A percentile compares a stretch with the other conserved stretches of the same genome.
phyloP scores from a whole-genome alignment of 1,140 invertebrate genomes.

The silkworm (Bombyx mori) region DNA sequence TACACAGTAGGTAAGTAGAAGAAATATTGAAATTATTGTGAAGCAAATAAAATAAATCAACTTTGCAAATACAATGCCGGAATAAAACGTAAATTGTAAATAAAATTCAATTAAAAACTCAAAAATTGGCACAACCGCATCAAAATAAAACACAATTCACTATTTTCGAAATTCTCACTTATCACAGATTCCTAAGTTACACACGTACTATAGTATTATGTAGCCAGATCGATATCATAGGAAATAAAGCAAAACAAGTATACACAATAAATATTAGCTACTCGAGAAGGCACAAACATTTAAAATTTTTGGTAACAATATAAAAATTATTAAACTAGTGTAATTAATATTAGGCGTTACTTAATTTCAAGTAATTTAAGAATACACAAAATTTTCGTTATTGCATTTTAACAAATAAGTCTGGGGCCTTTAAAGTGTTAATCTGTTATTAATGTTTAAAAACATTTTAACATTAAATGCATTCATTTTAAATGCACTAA shows the following conservation, averaged over 20 bases:
- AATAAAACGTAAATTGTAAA: conserved; percentile 45
- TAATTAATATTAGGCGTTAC: background rate
- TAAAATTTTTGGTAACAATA: conserved; percentile 20
- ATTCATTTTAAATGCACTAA: too few relatives aligned
- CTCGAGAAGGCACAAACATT: conserved; percentile 29
- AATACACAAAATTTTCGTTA: too few relatives aligned
- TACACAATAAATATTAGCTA: conserved; percentile 23
- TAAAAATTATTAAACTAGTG: conserved; percentile 27
- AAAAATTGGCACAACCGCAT: conserved; percentile 50
- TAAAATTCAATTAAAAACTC: conserved; percentile 47
- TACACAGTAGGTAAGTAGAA: conserved; percentile 33
- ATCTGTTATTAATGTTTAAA: too few relatives aligned
- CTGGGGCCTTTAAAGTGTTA: too few relatives aligned
- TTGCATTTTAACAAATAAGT: too few relatives aligned
- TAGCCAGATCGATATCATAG: conserved; percentile 15
- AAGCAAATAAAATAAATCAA: conserved; percentile 38
- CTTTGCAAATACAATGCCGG: conserved; percentile 35
- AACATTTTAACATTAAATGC: too few relatives aligned
- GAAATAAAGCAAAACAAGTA: conserved; percentile 17
- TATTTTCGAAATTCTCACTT: conserved; percentile 13
- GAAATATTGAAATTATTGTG: conserved; percentile 32
- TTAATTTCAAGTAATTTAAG: too few relatives aligned
- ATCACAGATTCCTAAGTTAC: conserved; percentile 39
- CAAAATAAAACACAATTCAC: conserved; percentile 6
- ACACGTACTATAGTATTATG: conserved; percentile 17